Evolutionary conservation across 2,797 vertebrate genomes (phyloP).

Genomic region (Parauchenoglanis ngamensis): DNA sequence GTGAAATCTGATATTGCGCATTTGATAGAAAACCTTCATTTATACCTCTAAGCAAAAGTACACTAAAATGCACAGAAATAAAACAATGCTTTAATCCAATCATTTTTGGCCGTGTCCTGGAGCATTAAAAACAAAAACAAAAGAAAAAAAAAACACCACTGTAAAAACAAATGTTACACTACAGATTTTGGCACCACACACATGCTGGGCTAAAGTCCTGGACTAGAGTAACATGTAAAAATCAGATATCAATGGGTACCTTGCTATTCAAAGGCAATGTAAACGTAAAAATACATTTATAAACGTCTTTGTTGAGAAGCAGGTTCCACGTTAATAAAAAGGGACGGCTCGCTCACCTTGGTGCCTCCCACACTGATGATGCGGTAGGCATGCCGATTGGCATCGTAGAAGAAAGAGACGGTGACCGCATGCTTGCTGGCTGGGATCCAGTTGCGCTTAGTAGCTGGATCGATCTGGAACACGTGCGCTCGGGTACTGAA

Average conservation of each 20-base stretch:
- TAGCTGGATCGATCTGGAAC: conserved; percentile 94
- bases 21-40: not conserved
- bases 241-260: not conserved
- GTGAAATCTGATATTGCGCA: not conserved
- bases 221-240: too few relatives aligned
- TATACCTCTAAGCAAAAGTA: not conserved
- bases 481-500: conserved; percentile 95
- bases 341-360: conserved; percentile 77
- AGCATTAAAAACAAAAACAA: not conserved
- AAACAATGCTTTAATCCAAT: not conserved
- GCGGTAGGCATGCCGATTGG: conserved; percentile 87
- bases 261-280: not conserved
- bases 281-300: not conserved
- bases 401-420: conserved; percentile 95
- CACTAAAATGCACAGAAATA: not conserved
- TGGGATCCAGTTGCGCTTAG: conserved; percentile 96
- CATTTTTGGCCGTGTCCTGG: not conserved
- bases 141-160: not conserved
- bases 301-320: not conserved
- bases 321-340: not conserved
- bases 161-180: not conserved
- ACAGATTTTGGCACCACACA: not conserved
- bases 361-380: conserved; percentile 97
- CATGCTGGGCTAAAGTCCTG: not conserved
- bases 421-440: conserved; percentile 94